Evolutionary conservation across 2,113 vertebrate species (phyloP).

Genomic region (Chloropsis hardwickii): DNA sequence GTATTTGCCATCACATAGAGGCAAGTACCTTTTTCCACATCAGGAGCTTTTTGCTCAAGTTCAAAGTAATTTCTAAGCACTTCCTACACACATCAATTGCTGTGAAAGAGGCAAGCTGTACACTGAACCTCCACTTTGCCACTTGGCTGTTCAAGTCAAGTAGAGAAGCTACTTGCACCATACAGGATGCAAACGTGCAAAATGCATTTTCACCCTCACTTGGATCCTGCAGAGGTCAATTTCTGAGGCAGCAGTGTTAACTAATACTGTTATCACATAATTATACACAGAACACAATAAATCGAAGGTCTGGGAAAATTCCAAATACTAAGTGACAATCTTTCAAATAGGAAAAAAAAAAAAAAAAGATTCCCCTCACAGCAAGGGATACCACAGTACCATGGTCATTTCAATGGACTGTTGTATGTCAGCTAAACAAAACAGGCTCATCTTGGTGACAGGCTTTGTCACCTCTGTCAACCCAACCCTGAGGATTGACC

Average conservation of each 20-base stretch:
- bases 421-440: neutral
- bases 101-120: neutral
- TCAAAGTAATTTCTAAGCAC: neutral
- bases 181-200: slow-evolving; percentile 10
- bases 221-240: neutral
- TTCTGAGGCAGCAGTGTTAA: neutral
- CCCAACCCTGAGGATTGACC: neutral
- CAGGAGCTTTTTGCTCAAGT: neutral
- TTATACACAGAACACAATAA: neutral
- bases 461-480: neutral
- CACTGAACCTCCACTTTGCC: neutral
- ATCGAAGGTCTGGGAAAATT: neutral
- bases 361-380: neutral
- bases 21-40: neutral
- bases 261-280: neutral
- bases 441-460: neutral
- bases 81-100: neutral
- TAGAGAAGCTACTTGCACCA: neutral
- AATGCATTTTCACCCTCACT: slow-evolving; percentile 10
- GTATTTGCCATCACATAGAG: neutral
- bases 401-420: neutral
- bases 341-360: neutral
- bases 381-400: neutral
- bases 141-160: neutral
- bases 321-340: neutral